phyloP scores from a whole-genome alignment of 2,797 vertebrate genomes.

The Botia kubotai region DNA sequence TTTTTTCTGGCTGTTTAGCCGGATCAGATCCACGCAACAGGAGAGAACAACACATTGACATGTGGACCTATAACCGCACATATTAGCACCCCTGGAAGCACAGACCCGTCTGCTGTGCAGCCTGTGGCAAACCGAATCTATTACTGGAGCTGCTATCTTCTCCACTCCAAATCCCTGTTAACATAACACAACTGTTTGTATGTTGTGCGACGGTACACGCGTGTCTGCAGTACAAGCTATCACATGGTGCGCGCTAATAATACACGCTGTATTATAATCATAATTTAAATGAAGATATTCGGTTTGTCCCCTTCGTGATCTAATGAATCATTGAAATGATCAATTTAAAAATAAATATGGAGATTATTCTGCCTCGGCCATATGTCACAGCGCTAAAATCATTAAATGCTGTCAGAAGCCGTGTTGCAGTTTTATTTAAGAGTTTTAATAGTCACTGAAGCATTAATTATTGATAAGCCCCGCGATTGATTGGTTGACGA shows the following conservation, averaged over 20 bases:
- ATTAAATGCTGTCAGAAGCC: constrained; percentile 75
- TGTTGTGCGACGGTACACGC: not conserved
- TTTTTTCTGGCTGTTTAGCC: constrained; percentile 70
- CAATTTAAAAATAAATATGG: constrained; percentile 47
- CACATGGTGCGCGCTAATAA: constrained; percentile 26
- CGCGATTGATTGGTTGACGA: constrained; percentile 85
- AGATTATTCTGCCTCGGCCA: constrained; percentile 49
- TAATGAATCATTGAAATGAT: constrained; percentile 56
- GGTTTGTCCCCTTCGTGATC: constrained; percentile 33
- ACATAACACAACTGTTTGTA: constrained; percentile 1
- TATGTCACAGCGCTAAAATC: constrained; percentile 54
- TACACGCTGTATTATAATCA: constrained; percentile 39
- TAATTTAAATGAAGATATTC: constrained; percentile 50
- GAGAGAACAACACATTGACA: constrained; percentile 67
- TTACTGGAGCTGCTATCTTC: constrained; percentile 33
- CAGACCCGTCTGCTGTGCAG: constrained; percentile 64
- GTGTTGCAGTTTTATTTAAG: constrained; percentile 80
- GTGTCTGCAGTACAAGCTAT: constrained; percentile 13
- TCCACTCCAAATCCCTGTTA: constrained; percentile 25
- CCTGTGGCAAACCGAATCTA: constrained; percentile 56
- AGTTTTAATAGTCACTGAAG: constrained; percentile 79
- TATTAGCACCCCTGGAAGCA: constrained; percentile 68
- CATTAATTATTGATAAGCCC: constrained; percentile 86
- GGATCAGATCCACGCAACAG: constrained; percentile 71
- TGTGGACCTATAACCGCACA: constrained; percentile 69